Evolutionary conservation across 2,797 vertebrate genomes (phyloP).

Genomic region (Bucorvus abyssinicus): DNA sequence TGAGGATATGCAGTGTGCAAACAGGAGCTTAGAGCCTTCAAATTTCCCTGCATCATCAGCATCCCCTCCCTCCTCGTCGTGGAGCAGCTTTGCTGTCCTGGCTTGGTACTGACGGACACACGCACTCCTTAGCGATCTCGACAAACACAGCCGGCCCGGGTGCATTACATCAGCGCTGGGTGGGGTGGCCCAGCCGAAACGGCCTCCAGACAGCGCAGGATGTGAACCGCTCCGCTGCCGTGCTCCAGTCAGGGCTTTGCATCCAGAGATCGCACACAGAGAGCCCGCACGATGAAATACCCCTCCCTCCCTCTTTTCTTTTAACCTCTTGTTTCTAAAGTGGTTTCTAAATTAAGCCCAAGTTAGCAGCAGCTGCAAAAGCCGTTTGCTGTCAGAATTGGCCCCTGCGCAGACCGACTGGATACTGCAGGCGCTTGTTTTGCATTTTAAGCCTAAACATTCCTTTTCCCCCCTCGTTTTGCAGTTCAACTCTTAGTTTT

Average conservation of each 20-base stretch:
- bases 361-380: slow-evolving; percentile 20
- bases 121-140: background rate
- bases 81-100: background rate
- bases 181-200: slow-evolving; percentile 64
- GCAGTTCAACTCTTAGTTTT: slow-evolving; percentile 70
- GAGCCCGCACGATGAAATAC: background rate
- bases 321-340: slow-evolving; percentile 71
- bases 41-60: background rate
- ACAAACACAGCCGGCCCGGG: slow-evolving; percentile 58
- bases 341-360: slow-evolving; percentile 68
- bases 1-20: accelerated
- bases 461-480: background rate
- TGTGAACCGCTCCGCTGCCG: slow-evolving; percentile 44
- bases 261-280: background rate
- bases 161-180: slow-evolving; percentile 72
- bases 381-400: slow-evolving; percentile 56
- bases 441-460: slow-evolving; percentile 63
- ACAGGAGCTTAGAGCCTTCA: background rate
- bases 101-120: background rate
- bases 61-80: background rate
- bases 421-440: slow-evolving; percentile 55
- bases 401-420: slow-evolving; percentile 36
- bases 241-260: slow-evolving; percentile 35
- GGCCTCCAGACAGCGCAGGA: slow-evolving; percentile 46
- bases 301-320: background rate